A percentile compares a stretch with the other conserved stretches of the same genome.
These are phyloP conservation scores for Ligdia adustata DNA, from an alignment of 2,888 invertebrate species.

Conservation along the genomic window DNA sequence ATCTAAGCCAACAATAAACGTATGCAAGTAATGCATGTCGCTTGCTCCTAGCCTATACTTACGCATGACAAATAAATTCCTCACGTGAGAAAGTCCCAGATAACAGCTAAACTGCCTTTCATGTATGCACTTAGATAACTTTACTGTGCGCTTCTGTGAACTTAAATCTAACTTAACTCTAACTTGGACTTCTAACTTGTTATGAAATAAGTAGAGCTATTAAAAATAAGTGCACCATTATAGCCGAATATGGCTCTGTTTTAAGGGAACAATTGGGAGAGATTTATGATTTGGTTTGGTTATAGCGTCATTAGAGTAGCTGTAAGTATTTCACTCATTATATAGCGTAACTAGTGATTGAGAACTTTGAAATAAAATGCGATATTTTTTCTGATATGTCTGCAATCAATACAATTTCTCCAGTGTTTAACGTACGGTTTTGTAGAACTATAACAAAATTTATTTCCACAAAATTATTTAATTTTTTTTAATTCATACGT, in stretches of 20 bases:
- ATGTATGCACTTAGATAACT: slow-evolving; percentile 52
- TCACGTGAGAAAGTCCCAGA: slow-evolving; percentile 68
- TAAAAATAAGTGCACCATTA: slow-evolving; percentile 32
- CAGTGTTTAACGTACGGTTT: no score
- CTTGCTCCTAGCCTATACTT: slow-evolving; percentile 13
- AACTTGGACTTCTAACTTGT: slow-evolving; percentile 21
- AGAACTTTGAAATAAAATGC: no score
- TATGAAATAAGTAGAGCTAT: slow-evolving; percentile 31
- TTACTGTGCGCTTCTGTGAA: slow-evolving; percentile 57
- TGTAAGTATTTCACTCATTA: no score
- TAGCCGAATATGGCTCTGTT: slow-evolving; percentile 19
- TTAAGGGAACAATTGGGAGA: slow-evolving; percentile 13
- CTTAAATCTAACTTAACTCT: slow-evolving; percentile 28
- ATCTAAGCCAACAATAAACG: neutral
- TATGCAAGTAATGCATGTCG: no score
- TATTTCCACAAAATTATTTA: no score
- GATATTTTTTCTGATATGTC: no score
- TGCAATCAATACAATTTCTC: no score
- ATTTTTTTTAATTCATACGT: no score
- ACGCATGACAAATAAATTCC: slow-evolving; percentile 64
- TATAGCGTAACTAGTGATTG: no score
- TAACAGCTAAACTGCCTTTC: slow-evolving; percentile 59
- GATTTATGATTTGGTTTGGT: slow-evolving; percentile 19
- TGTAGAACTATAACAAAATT: no score
- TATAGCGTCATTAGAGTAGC: no score